A percentile compares a stretch with the other conserved stretches of the same genome.
These are phyloP conservation scores for Sciurus vulgaris DNA, from an alignment of 2,797 vertebrate species.

Conservation along the genomic window DNA sequence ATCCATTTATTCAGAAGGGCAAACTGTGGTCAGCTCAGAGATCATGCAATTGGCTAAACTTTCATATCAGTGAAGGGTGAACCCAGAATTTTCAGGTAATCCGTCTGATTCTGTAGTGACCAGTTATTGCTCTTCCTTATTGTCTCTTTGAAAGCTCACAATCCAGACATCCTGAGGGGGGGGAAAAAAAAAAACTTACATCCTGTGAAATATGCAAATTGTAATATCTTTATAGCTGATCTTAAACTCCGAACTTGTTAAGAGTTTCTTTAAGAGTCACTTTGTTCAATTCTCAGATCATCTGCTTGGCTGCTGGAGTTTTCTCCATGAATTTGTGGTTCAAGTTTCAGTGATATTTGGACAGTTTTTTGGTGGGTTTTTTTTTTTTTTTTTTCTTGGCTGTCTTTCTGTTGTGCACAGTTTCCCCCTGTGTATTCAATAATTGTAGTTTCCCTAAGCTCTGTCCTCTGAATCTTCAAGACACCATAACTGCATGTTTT, in stretches of 20 bases:
- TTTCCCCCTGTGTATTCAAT: not conserved
- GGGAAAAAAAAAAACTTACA: not conserved
- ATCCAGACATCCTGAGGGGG: not conserved
- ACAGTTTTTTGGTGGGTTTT: not conserved
- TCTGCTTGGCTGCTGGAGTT: not conserved
- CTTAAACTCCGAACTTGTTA: not conserved
- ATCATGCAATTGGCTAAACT: not conserved
- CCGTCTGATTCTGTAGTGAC: not conserved
- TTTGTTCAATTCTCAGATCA: not conserved
- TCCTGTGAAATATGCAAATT: not conserved
- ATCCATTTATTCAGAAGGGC: not conserved
- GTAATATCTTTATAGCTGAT: not conserved
- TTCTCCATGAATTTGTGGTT: not conserved
- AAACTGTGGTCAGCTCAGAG: not conserved
- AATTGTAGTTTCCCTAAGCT: not conserved
- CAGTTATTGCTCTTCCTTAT: no score
- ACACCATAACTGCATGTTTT: not conserved
- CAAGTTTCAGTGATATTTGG: not conserved
- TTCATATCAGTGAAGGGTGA: not conserved
- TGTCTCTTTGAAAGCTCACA: not conserved
- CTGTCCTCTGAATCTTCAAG: not conserved
- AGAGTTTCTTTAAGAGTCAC: not conserved
- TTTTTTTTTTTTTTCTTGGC: not conserved
- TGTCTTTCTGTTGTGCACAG: not conserved
- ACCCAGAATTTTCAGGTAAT: not conserved